Conservation (phyloP, 2,888 invertebrate species). For the Oxycera nigricornis region DNA sequence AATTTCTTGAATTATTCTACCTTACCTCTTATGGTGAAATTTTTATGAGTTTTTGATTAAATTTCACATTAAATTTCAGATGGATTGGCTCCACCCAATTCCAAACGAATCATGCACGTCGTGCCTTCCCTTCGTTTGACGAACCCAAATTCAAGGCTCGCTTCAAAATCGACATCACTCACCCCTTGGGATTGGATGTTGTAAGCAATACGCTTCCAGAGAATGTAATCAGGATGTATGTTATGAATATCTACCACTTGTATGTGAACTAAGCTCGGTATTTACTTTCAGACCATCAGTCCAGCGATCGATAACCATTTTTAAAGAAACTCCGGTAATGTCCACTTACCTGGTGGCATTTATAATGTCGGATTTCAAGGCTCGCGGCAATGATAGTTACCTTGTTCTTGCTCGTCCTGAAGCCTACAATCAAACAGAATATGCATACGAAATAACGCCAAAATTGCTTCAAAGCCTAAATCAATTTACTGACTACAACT, state of each 20-base stretch:
- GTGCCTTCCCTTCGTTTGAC: slow-evolving; percentile 81
- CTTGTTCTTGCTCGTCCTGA: slow-evolving; percentile 75
- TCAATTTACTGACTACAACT: slow-evolving; percentile 67
- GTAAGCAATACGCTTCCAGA: slow-evolving; percentile 53
- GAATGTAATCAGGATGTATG: neutral
- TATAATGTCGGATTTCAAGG: slow-evolving; percentile 69
- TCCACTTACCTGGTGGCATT: slow-evolving; percentile 84
- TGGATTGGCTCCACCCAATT: slow-evolving; percentile 75
- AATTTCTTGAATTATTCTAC: neutral
- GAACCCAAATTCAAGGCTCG: slow-evolving; percentile 76
- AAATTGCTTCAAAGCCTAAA: slow-evolving; percentile 64
- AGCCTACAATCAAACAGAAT: slow-evolving; percentile 70
- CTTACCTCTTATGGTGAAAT: no score
- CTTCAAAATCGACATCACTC: slow-evolving; percentile 64
- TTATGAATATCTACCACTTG: neutral
- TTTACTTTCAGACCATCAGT: neutral
- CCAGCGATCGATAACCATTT: slow-evolving; percentile 50
- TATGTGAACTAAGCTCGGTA: neutral
- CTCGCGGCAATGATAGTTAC: slow-evolving; percentile 58
- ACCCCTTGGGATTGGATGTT: slow-evolving; percentile 54
- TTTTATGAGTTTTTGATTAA: no score
- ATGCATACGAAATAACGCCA: slow-evolving; percentile 70
- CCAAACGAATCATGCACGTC: slow-evolving; percentile 71
- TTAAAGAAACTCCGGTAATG: slow-evolving; percentile 67
- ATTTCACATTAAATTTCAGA: slow-evolving; percentile 55